Base-by-base conservation (phyloP, 1,140 invertebrate species). In the Achatina immaculata region DNA sequence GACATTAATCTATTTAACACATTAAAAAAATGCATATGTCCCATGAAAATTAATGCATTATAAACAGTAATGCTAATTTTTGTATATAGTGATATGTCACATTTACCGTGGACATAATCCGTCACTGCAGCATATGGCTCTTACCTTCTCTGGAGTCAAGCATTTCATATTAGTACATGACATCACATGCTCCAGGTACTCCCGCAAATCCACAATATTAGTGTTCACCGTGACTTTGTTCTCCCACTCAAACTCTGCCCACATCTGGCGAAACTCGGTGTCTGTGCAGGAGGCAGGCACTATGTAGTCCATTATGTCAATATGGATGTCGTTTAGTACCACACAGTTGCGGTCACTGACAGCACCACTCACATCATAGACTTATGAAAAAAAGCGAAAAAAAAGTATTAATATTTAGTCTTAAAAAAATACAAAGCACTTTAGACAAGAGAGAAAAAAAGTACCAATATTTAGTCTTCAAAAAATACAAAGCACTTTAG, bases 181-280 rank as follows among this genome's bases (percentile, higher is more conserved):
- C 36, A 99, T 92, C 43, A 99, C 92, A 89, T 99, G 97, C 72
- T 95, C 94, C 38, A 99, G 92, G 93, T 99, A 99, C 85, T 97
- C 96, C 81, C 96, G 94, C 34, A 99, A 92, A 91, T 99, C 97
- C 0, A 95, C 96, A 80, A 99, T 94, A 66, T 95, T 96, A 0
- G 99, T 99, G 89, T 97, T 97, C 0, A 99, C 98, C 0, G 97
- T 96, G 16, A 99, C 95, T 94, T 99, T 99, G 92, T 99, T 99
- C 93, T 99, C 99, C 99, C 99, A 99, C 92, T 99, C 99, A 93
- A 99, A 99, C 93, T 99, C 98, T 1, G 97, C 96, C 99, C 99
- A 99, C 98, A 99, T 99, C 91, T 96, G 95, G 24, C 98, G 92
- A 93, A 99, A 99, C 92, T 99, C 98, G 0, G 94, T 94, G 90